Evolutionary conservation across 1,140 invertebrate species (phyloP), one percentile per base, ranked within the genome.

Genomic region (Bursaphelenchus mucronatus): DNA sequence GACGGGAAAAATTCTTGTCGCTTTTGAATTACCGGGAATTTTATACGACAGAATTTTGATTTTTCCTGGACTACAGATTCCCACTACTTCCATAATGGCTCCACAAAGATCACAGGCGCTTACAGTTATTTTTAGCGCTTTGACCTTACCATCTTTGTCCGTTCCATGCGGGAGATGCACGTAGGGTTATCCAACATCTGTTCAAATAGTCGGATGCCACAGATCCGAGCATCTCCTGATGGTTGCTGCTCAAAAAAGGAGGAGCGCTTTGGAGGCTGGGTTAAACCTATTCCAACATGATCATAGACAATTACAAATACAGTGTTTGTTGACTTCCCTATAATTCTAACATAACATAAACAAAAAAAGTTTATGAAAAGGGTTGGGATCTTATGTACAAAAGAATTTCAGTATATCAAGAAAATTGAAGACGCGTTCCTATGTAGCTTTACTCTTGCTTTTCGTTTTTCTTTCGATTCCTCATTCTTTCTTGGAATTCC

Each of bases 191-290:
- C 75, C 75, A 19, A 19, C 62, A 8, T 66, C 56, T 40, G 74
- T 82, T 53, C 75, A 87, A 83, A 87, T 94, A 7, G 40, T 76
- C 15, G 53, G 45, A 17, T 56, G 61, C 8, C 71, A 69, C 1
- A 39, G 73, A 49, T 44, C 30, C 9, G 71, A 74, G 39, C 21
- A 64, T 40, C 66, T 71, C n/a, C 52, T 71, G 44, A 75, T 73
- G 30, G 71, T 64, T n/a, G 61, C 65, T 15, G 71, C 71, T 17
- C 43, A 30, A 70, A 88, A 91, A 75, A 81, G 9, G 90, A 91
- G 74, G 85, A 86, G 56, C 83, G 82, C 0, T 91, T 94, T 82
- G 90, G 89, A 10, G 91, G 91, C 3, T 94, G 89, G 88, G 30
- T 30, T 30, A 30, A 30, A 30, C 30, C 30, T 5, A 30, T 30